These are phyloP conservation scores for Formicarius rufipectus DNA, from an alignment of 2,113 vertebrate species.

Conservation along the genomic window DNA sequence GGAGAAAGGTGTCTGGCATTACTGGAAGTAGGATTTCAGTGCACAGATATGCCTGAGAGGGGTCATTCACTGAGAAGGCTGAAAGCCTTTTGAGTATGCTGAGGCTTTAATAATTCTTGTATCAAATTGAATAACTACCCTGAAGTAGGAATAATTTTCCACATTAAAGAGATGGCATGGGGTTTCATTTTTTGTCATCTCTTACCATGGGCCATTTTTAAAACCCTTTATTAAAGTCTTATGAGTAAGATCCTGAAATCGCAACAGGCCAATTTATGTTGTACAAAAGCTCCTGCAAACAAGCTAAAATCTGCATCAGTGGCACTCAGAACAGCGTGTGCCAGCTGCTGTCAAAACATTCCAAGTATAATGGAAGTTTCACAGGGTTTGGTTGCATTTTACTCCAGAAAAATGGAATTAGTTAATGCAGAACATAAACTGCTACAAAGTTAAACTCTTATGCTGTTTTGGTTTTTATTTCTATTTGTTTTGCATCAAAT, in stretches of 20 bases:
- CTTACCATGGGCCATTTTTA: neutral
- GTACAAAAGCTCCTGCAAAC: neutral
- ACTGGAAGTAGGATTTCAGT: neutral
- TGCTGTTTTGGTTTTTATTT: neutral
- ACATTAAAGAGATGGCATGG: neutral
- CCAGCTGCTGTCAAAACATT: neutral
- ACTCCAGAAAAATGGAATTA: neutral
- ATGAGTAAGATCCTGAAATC: neutral
- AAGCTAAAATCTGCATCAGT: neutral
- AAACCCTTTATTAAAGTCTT: neutral
- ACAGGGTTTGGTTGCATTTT: neutral
- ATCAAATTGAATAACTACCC: neutral
- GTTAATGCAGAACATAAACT: neutral
- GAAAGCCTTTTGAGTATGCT: neutral
- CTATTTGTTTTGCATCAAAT: neutral
- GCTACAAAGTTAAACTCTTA: neutral
- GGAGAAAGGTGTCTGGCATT: rapidly evolving
- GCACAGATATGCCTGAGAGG: neutral
- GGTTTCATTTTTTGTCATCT: neutral
- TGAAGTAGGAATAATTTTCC: constrained; percentile 11
- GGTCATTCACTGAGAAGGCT: neutral
- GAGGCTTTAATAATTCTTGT: constrained; percentile 13
- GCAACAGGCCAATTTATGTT: neutral
- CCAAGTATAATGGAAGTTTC: neutral
- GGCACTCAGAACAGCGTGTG: neutral